Base-by-base conservation (phyloP, 2,113 vertebrate genomes). In the Gnathonemus echidnorhynchus region DNA sequence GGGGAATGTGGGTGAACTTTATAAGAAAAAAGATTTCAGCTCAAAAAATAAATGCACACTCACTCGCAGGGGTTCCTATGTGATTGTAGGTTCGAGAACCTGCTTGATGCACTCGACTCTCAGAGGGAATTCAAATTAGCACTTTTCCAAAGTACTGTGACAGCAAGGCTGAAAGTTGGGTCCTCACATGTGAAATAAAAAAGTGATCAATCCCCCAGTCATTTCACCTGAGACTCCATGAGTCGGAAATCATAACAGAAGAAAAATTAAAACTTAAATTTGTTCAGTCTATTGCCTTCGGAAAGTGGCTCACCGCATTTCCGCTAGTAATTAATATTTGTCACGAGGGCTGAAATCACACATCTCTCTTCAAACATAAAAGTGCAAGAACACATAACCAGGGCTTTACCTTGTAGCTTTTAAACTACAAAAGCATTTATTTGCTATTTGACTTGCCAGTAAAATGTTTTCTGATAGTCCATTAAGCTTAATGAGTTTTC, bases 401-500 rank as follows among this genome's bases (percentile, higher is more conserved):
- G 3, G 27, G 31, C 1, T 31, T 45, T 42, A 24, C 17, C 39
- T 45, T 85, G 39, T 39, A 48, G 45, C 83, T 48, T 48, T 85
- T 85, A 45, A 85, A n/a, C 35, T 85, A 48, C 21, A 24, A 48
- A 85, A 85, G 45, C 83, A 85, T 48, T 45, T 48, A 46, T 1
- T 27, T 85, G 83, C 19, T 85, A 48, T 85, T 85, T 85, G 11
- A 85, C 83, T 24, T 87, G 27, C n/a, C 86, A 35, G 86, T 11
- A 53, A 56, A 56, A 87, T 56, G 50, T 87, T 53, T 56, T 52
- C 49, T 39, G 49, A 50, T 53, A 15, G 31, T 39, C 17, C 88
- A 88, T 88, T 70, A 88, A 46, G 24, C 42, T 70, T 88, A 88
- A 88, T 48, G 42, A 74, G 10, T 49, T 42, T 21, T 74, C 58